These are phyloP conservation scores for Phylloscopus whistleri DNA, from an alignment of 2,113 vertebrate genomes.

Conservation along the genomic window DNA sequence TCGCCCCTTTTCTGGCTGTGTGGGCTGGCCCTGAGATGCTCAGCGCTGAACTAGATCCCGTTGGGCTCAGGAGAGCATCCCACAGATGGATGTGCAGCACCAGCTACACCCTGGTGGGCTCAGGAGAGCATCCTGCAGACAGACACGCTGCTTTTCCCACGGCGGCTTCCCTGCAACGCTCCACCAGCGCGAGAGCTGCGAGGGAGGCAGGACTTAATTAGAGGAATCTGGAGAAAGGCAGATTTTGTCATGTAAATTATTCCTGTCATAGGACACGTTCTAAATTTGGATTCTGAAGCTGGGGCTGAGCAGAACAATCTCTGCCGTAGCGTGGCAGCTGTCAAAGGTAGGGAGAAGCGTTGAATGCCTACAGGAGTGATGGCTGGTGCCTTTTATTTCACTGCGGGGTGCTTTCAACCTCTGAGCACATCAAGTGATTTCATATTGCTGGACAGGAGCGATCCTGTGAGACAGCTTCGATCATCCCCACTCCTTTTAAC, in stretches of 20 bases:
- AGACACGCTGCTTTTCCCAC: not conserved
- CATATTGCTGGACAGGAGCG: not conserved
- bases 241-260: constrained; percentile 69
- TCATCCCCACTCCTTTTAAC: constrained; percentile 13
- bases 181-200: not conserved
- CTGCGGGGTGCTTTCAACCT: constrained; percentile 17
- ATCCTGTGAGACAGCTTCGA: not conserved
- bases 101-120: not conserved
- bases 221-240: constrained; percentile 55
- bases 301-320: constrained; percentile 62
- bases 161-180: not conserved
- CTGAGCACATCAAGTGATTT: constrained; percentile 7
- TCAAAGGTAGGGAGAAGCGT: constrained; percentile 58
- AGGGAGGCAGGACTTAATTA: constrained; percentile 58
- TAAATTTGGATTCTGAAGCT: constrained; percentile 60
- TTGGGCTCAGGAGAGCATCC: not conserved
- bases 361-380: constrained; percentile 41
- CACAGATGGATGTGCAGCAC: not conserved
- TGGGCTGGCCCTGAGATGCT: not conserved
- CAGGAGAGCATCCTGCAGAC: not conserved
- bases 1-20: not conserved
- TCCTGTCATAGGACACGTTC: constrained; percentile 50
- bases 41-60: not conserved
- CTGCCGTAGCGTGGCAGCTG: constrained; percentile 27
- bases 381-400: constrained; percentile 51